A percentile compares a stretch with the other conserved stretches of the same genome.
Evolutionary conservation across 2,888 invertebrate species (phyloP).

Genomic region (Drosophila stalkeri): DNA sequence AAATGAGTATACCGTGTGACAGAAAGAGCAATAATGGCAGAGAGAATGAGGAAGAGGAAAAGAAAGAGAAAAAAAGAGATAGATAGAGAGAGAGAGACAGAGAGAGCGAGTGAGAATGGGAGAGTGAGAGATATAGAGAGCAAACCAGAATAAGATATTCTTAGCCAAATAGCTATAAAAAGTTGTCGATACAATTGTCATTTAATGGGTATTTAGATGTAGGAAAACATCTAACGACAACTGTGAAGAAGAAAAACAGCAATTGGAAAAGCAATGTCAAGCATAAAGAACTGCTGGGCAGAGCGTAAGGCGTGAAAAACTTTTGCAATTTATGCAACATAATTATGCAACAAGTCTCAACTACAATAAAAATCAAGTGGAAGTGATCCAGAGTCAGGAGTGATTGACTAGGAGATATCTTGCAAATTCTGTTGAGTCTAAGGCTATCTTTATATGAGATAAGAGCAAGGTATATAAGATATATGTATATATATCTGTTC

Average conservation of each 20-base stretch:
- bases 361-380: slow-evolving; percentile 17
- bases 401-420: neutral
- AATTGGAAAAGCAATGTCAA: slow-evolving; percentile 50
- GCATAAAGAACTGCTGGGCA: slow-evolving; percentile 36
- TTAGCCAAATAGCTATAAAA: neutral
- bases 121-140: no score
- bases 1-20: no score
- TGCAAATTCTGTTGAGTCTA: no score
- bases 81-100: neutral
- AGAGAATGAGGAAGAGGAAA: neutral
- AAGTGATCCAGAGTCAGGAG: neutral
- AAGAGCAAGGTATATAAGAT: no score
- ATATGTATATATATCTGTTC: no score
- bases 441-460: no score
- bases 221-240: slow-evolving; percentile 4
- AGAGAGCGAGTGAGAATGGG: no score
- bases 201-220: neutral
- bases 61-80: neutral
- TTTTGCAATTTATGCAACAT: slow-evolving; percentile 82
- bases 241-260: slow-evolving; percentile 30
- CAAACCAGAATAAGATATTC: no score
- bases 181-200: neutral
- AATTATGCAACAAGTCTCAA: slow-evolving; percentile 71
- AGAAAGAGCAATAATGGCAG: no score
- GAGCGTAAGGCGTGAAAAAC: slow-evolving; percentile 68